Conservation (phyloP, 2,888 invertebrate genomes). For the Aphidoletes aphidimyza region DNA sequence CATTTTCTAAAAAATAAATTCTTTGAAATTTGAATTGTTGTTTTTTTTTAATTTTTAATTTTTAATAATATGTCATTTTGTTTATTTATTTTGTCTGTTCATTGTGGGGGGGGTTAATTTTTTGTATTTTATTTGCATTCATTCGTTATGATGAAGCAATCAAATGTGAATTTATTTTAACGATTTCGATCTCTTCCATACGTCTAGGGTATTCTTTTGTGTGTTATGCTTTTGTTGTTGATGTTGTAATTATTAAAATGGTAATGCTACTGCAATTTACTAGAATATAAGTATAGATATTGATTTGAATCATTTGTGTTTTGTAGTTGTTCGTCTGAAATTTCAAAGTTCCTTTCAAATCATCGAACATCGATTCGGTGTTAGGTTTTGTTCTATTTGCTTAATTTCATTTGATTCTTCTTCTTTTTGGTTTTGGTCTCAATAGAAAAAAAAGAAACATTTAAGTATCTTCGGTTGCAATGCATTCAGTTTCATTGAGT, state of each 20-base stretch:
- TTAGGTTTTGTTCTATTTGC: neutral
- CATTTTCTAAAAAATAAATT: constrained; percentile 49
- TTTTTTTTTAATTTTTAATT: neutral
- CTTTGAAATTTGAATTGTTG: constrained; percentile 37
- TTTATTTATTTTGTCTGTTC: neutral
- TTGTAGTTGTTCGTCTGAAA: neutral
- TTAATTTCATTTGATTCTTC: neutral
- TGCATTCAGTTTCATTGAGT: neutral
- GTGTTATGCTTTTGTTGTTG: neutral
- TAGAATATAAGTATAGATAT: neutral
- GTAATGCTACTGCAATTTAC: constrained; percentile 9
- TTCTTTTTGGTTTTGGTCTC: too few species aligned
- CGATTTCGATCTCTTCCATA: too few species aligned
- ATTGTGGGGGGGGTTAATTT: too few species aligned
- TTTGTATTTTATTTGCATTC: neutral
- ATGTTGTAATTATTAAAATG: constrained; percentile 13
- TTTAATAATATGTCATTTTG: neutral
- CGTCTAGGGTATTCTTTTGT: neutral
- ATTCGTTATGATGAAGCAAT: too few species aligned
- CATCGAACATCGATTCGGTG: neutral
- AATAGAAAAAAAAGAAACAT: neutral
- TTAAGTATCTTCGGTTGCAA: neutral
- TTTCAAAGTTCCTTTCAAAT: constrained; percentile 46
- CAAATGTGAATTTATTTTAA: too few species aligned
- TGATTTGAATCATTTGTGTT: neutral